Percentiles rank a stretch among this genome's conserved stretches.
Evolutionary conservation across 2,113 vertebrate genomes (phyloP).

Genomic region (Ginglymostoma cirratum): DNA sequence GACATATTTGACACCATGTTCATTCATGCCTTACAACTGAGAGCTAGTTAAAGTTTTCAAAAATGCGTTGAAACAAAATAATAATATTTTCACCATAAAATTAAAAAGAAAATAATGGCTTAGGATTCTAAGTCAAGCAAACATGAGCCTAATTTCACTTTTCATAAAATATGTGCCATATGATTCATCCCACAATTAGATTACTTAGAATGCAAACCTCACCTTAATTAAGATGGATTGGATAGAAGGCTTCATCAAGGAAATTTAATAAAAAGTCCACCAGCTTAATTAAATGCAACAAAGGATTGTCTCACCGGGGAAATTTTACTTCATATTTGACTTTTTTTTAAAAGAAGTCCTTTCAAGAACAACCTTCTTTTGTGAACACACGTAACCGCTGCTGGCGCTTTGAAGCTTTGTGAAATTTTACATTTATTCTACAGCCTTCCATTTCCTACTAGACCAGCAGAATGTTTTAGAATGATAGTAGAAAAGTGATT

Average conservation of each 20-base stretch:
- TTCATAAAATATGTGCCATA: not conserved
- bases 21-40: not conserved
- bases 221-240: slow-evolving; percentile 29
- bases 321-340: slow-evolving; percentile 22
- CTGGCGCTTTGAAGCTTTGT: not conserved
- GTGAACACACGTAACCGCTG: not conserved
- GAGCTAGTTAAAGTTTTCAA: not conserved
- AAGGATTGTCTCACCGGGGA: slow-evolving; percentile 22
- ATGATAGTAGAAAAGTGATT: not conserved
- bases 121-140: not conserved
- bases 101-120: not conserved
- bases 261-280: slow-evolving; percentile 20
- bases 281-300: slow-evolving; percentile 28
- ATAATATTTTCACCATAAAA: not conserved
- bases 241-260: slow-evolving; percentile 18
- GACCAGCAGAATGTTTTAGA: not conserved
- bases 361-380: slow-evolving; percentile 17
- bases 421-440: slow-evolving; percentile 2
- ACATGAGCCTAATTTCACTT: not conserved
- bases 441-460: not conserved
- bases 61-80: not conserved
- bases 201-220: not conserved
- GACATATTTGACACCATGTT: not conserved
- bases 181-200: slow-evolving; percentile 26
- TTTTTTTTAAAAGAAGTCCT: not conserved